These are phyloP conservation scores for Eidolon dupreanum DNA, from an alignment of 2,797 vertebrate genomes.

Conservation along the genomic window DNA sequence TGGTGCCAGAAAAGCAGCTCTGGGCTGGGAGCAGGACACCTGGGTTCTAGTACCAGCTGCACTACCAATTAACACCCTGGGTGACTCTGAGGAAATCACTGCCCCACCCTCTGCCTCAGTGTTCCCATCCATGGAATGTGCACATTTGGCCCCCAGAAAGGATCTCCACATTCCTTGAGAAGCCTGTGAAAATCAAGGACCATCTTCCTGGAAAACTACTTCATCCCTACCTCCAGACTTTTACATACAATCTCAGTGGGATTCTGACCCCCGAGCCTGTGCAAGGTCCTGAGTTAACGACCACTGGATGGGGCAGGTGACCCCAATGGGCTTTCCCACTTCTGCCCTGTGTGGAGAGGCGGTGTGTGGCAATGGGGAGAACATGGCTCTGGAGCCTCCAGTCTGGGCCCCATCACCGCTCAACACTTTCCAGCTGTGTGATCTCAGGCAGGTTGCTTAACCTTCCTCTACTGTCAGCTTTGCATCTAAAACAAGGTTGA, in stretches of 20 bases:
- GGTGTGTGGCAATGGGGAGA: neutral
- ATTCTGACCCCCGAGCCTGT: neutral
- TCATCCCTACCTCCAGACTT: neutral
- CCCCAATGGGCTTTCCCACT: fast-evolving
- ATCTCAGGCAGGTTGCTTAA: neutral
- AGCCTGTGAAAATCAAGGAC: neutral
- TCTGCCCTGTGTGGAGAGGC: neutral
- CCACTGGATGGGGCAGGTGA: neutral
- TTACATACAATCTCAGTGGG: neutral
- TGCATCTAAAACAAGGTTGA: neutral
- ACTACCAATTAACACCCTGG: neutral
- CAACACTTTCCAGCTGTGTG: neutral
- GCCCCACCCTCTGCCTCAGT: neutral
- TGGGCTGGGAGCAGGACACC: neutral
- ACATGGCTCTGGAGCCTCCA: fast-evolving
- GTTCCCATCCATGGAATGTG: neutral
- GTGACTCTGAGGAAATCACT: neutral
- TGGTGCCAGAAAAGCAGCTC: neutral
- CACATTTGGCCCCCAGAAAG: neutral
- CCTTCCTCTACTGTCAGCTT: neutral
- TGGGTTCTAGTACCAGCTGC: fast-evolving
- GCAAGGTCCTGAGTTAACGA: neutral
- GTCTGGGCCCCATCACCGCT: neutral
- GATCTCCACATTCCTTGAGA: neutral
- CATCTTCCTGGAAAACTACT: neutral